Evolutionary conservation across 2,113 vertebrate genomes (phyloP), one percentile per base, ranked within the genome.

Genomic region (Entelurus aequoreus): DNA sequence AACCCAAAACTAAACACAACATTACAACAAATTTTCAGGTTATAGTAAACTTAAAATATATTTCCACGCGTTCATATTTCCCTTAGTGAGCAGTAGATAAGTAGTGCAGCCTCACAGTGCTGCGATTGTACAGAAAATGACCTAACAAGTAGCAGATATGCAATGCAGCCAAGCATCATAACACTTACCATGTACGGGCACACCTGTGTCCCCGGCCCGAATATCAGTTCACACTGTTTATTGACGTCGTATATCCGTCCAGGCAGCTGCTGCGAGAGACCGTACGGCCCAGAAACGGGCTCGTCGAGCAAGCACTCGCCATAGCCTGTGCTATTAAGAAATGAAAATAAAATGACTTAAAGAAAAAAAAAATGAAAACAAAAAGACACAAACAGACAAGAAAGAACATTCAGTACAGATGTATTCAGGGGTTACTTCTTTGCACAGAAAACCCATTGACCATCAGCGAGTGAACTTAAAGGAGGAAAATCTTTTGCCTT

Each of bases 151-250:
- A 58, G 42, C 49, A 36, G 14, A 60, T 15, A 65, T 47, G 6
- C 63, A 44, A 37, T 60, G 54, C 55, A 74, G 65, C 48, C 69
- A 35, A 65, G 36, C n/a, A 68, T 58, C 44, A 58, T 49, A 59
- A 68, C 55, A 75, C 96, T 95, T 88, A 99, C 97, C 97, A 99
- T 99, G 77, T 96, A 99, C 0, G 97, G 96, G 87, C 97, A 99
- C 90, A 99, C 93, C 90, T 97, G 93, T 65, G 94, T 95, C 72
- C 96, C 97, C 0, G 92, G 91, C 82, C 96, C 97, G 88, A 99
- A 99, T 92, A 99, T 97, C 89, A 99, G 84, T 91, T 99, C 97
- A 84, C 97, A 99, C 84, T 99, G 97, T 88, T 97, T 98, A 87
- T 98, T 94, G 88, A 98, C 94, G 2, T 89, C 93, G 90, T 97